These are phyloP conservation scores for Malurus leucopterus DNA, from an alignment of 2,797 vertebrate genomes.

Conservation along the genomic window DNA sequence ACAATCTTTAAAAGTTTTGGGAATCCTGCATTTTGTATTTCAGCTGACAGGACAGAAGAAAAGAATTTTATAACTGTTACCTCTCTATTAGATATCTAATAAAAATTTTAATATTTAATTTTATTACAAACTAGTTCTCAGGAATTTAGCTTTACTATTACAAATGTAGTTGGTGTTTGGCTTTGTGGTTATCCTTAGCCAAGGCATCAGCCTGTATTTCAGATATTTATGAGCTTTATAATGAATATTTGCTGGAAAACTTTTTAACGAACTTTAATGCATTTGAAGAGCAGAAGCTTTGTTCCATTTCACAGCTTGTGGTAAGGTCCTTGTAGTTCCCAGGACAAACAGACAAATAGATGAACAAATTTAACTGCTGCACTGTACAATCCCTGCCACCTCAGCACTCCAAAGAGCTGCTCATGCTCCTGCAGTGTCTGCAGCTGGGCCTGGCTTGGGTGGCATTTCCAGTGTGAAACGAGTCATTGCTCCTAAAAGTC, in stretches of 20 bases:
- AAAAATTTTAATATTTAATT: background rate
- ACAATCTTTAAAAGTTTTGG: background rate
- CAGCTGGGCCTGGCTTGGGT: background rate
- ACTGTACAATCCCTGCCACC: background rate
- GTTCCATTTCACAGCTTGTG: background rate
- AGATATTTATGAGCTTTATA: background rate
- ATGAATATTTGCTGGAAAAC: background rate
- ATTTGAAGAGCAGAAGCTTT: background rate
- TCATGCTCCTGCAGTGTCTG: fast-evolving
- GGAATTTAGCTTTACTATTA: background rate
- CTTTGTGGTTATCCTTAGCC: background rate
- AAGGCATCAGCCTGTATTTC: background rate
- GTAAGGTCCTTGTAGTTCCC: background rate
- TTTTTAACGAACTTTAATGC: background rate
- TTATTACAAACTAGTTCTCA: background rate
- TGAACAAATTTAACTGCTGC: background rate
- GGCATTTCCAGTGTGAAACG: background rate
- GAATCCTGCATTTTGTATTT: background rate
- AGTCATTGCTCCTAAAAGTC: background rate
- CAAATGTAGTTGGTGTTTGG: background rate
- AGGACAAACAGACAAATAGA: background rate
- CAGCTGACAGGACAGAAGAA: background rate
- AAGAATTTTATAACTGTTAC: background rate
- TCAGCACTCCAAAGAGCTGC: background rate
- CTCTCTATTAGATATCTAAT: background rate